These are phyloP conservation scores for Ancistrus triradiatus DNA, from an alignment of 2,113 vertebrate species.

Conservation along the genomic window DNA sequence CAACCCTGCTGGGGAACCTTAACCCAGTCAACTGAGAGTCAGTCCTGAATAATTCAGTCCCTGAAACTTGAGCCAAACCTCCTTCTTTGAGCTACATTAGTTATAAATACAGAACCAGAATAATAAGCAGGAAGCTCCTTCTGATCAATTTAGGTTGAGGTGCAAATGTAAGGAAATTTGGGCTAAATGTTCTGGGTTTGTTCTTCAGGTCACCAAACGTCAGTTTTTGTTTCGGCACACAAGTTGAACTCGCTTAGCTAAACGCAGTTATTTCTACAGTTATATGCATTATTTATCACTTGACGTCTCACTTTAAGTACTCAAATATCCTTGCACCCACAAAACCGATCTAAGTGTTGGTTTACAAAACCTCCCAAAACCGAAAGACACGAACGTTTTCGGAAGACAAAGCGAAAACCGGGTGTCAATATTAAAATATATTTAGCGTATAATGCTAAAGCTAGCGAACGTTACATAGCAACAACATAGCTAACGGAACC, in stretches of 20 bases:
- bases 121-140: too few species aligned
- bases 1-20: background rate
- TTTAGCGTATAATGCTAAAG: background rate
- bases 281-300: background rate
- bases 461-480: slow-evolving; percentile 17
- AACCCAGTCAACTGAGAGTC: slow-evolving; percentile 9
- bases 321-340: too few species aligned
- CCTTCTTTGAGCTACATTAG: too few species aligned
- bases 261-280: background rate
- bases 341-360: too few species aligned
- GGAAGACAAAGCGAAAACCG: background rate
- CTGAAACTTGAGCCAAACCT: background rate
- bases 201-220: too few species aligned
- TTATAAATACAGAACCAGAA: too few species aligned
- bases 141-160: too few species aligned
- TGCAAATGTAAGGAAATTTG: too few species aligned
- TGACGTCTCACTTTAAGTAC: background rate
- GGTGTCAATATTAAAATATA: background rate
- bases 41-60: slow-evolving; percentile 21
- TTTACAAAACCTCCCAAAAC: background rate
- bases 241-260: too few species aligned
- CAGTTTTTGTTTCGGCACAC: too few species aligned
- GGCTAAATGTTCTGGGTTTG: too few species aligned
- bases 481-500: slow-evolving; percentile 21
- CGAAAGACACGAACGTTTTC: background rate